Conservation (phyloP, 2,113 vertebrate genomes). For the Rutilus rutilus region DNA sequence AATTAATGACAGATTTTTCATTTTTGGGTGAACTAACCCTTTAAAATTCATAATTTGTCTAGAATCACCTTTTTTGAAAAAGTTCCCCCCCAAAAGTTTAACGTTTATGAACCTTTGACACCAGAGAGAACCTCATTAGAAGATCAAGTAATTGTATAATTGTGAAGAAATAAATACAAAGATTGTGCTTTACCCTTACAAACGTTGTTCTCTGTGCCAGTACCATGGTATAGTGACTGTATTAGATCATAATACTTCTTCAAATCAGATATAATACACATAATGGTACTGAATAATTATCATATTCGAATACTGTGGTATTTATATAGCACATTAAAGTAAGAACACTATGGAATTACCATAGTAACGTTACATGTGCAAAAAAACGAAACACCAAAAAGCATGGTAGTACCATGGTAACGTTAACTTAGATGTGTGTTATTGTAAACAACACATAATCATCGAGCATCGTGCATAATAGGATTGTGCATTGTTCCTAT, state of each 20-base stretch:
- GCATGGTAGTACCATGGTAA: neutral
- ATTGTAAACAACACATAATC: neutral
- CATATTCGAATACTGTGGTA: neutral
- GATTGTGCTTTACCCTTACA: neutral
- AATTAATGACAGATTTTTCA: too few relatives aligned
- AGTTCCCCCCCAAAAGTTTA: too few relatives aligned
- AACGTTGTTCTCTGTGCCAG: neutral
- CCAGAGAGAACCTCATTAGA: neutral
- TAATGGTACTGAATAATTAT: neutral
- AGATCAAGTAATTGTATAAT: neutral
- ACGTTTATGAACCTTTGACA: neutral
- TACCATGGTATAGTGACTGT: neutral
- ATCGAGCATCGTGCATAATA: neutral
- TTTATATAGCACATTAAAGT: neutral
- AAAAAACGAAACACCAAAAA: neutral
- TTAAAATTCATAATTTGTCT: too few relatives aligned
- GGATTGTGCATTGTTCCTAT: too few relatives aligned
- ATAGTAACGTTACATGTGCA: neutral
- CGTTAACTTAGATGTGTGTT: neutral
- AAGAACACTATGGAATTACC: neutral
- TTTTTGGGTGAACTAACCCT: too few relatives aligned
- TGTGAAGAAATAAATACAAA: neutral
- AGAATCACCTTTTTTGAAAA: too few relatives aligned
- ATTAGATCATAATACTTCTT: neutral
- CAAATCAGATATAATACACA: neutral